Evolutionary conservation across 2,888 invertebrate species (phyloP), one percentile per base, ranked within the genome.

Genomic region (Xylophagus ater): DNA sequence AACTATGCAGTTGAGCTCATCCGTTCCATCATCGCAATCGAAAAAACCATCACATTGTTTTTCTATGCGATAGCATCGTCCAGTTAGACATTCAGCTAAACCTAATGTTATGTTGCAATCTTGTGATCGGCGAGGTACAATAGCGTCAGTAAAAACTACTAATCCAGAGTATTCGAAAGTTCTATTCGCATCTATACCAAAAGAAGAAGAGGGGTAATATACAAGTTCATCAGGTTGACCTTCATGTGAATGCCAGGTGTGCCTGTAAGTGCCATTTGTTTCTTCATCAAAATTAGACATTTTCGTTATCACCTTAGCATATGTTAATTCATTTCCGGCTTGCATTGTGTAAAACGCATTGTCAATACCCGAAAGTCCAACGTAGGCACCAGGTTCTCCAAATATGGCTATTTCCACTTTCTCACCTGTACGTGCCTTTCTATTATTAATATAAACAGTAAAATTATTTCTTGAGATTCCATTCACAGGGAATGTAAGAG

Each of bases 401-500:
- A 81, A 85, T 47, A 93, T 85, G 1, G 90, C 88, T 40, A 96
- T 81, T 66, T 96, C 94, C 2, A 96, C 86, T 40, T 83, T 81
- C 58, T 92, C 87, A 17, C 92, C 90, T 0, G 89, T 90, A 47
- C 93, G 78, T 37, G 90, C 90, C 64, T 94, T 96, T 46, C 85
- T 82, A 61, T 90, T 88, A 65, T 94, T 94, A 43, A 94, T 81
- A 51, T 72, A 76, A 9, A 89, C 79, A 1, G 85, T 81, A 59
- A 87, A 88, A 58, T 92, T 89, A 60, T 96, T 93, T 43, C 89
- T 67, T 2, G 90, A 86, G 49, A 94, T 88, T 43, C 93, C 93
- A 65, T 94, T 90, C 18, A 96, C 93, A 1, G 92, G 90, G 70
- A 94, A 92, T n/a, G 93, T 93, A 41, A 96, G 69, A 41, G 89